Evolutionary conservation across 2,797 vertebrate species (phyloP), one percentile per base, ranked within the genome.

Genomic region (Sebastes oblongus): DNA sequence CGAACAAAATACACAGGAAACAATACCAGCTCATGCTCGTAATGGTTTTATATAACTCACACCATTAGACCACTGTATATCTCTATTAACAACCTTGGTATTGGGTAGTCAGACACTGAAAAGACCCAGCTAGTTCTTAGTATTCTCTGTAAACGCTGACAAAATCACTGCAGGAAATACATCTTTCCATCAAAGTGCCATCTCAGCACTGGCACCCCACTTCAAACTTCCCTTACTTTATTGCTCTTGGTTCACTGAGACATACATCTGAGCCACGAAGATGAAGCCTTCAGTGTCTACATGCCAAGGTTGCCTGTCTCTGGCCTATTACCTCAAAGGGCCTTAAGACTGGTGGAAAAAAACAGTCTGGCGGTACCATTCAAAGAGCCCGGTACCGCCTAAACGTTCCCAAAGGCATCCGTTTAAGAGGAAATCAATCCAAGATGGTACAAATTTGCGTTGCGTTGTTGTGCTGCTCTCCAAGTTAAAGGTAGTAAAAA

Each of bases 161-260:
- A 95, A 92, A 93, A 64, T 76, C 61, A 61, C 42, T 61, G n/a
- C 59, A 81, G 80, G 72, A 90, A 92, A 93, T 77, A 81, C 64
- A 80, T 78, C 42, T 69, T 65, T 88, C 78, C 74, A 64, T 84
- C 88, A 87, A 94, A 93, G 72, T 82, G 91, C 88, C 91, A 92
- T 94, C 86, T 89, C 86, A 94, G 89, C 80, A 67, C 68, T 88
- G 91, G 83, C 78, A 80, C 46, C 56, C 4, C 36, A 29, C n/a
- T 55, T 78, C 66, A 93, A 91, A 91, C 88, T 86, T 88, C 71
- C 78, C 67, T 81, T 50, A 85, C 88, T 92, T 87, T 78, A 84
- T 86, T 89, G 75, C 74, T 86, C 69, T 91, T 80, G 79, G 86
- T 90, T 78, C 50, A 66, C 65, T 39, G 25, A 73, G n/a, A 61